These are phyloP conservation scores for Litocranius walleri DNA, from an alignment of 2,113 vertebrate genomes.

Conservation along the genomic window DNA sequence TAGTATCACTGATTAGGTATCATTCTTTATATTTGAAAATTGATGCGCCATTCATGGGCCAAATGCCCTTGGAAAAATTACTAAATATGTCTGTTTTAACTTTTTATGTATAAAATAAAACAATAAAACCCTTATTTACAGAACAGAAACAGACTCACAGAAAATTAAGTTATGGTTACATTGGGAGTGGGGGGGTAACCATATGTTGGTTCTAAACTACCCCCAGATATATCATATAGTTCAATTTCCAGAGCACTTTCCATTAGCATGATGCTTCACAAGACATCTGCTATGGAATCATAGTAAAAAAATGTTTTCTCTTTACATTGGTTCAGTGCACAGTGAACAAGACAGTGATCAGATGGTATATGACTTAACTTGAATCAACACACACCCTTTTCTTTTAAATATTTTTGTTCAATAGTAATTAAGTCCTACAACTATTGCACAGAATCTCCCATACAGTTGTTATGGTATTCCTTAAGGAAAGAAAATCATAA, in stretches of 20 bases:
- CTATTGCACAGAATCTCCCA: neutral
- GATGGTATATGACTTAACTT: neutral
- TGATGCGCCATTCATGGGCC: neutral
- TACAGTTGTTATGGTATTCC: neutral
- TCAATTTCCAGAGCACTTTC: conserved; percentile 15
- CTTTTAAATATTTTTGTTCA: conserved; percentile 39
- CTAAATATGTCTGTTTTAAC: neutral
- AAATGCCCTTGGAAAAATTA: neutral
- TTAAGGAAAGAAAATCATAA: neutral
- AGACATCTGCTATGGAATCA: neutral
- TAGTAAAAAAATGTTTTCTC: neutral
- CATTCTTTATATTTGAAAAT: neutral
- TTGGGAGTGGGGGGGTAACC: neutral
- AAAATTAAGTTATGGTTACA: neutral
- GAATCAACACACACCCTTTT: neutral
- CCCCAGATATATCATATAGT: neutral
- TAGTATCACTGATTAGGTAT: neutral
- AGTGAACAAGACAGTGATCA: neutral
- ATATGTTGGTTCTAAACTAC: neutral
- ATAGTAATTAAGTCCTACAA: neutral
- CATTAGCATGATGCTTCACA: neutral
- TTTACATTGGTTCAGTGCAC: neutral
- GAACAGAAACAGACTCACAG: neutral
- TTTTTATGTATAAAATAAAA: neutral
- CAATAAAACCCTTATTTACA: neutral